Evolutionary conservation across 2,888 invertebrate species (phyloP).

Genomic region (Philereme transversata): DNA sequence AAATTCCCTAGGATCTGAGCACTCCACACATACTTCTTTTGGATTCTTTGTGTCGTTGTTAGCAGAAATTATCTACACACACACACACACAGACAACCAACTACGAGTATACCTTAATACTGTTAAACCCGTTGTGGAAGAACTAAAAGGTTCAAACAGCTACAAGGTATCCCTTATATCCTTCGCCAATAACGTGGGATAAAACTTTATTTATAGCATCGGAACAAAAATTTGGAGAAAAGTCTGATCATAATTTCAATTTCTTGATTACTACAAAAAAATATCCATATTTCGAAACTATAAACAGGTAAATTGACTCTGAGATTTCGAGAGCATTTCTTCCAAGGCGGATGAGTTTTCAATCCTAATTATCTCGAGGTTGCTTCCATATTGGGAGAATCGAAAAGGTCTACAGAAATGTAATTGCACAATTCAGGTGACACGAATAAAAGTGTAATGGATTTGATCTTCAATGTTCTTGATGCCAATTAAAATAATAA

Average conservation of each 20-base stretch:
- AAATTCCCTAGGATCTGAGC: too few relatives aligned
- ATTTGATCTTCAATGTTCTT: not conserved
- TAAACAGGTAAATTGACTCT: constrained; percentile 1
- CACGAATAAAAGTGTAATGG: not conserved
- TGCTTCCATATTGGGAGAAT: constrained; percentile 17
- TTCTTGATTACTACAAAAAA: not conserved
- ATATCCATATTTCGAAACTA: not conserved
- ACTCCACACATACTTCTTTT: too few relatives aligned
- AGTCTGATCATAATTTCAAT: not conserved
- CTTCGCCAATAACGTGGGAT: too few relatives aligned
- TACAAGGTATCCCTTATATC: too few relatives aligned
- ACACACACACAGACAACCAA: too few relatives aligned
- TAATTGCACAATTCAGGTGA: constrained; percentile 1
- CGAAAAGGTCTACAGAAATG: constrained; percentile 15
- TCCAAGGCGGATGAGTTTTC: constrained; percentile 15
- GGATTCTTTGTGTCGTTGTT: too few relatives aligned
- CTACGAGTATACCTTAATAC: too few relatives aligned
- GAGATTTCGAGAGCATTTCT: constrained; percentile 20
- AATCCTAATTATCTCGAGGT: constrained; percentile 7
- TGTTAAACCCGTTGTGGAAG: too few relatives aligned
- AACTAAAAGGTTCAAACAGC: too few relatives aligned
- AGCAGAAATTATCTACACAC: too few relatives aligned
- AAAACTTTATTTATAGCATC: too few relatives aligned
- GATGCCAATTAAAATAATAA: not conserved
- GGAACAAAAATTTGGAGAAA: too few relatives aligned